Percentiles rank a stretch among this genome's conserved stretches.
phyloP scores from a whole-genome alignment of 2,888 invertebrate species.

The Apamea anceps region DNA sequence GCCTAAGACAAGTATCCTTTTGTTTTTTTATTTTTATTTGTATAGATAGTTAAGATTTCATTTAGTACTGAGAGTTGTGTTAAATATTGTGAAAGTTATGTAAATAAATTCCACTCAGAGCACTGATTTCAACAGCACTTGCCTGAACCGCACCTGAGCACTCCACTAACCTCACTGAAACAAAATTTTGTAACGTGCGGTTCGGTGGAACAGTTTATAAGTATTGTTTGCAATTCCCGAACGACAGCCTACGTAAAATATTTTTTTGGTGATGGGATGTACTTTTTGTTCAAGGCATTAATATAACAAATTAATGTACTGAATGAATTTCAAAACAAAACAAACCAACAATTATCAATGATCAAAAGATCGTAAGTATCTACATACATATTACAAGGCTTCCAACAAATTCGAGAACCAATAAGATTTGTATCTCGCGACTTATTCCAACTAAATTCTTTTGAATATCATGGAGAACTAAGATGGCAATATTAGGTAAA shows the following conservation, averaged over 20 bases:
- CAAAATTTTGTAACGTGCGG: too few relatives aligned
- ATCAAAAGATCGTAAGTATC: neutral
- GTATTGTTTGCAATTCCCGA: too few relatives aligned
- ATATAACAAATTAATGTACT: neutral
- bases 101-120: neutral
- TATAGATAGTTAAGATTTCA: neutral
- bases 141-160: too few relatives aligned
- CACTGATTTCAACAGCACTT: too few relatives aligned
- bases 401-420: conserved; percentile 7
- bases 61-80: neutral
- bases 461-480: conserved; percentile 30
- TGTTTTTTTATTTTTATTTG: neutral
- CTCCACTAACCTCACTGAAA: too few relatives aligned
- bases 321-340: neutral
- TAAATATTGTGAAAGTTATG: neutral
- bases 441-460: conserved; percentile 25
- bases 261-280: too few relatives aligned
- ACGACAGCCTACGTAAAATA: too few relatives aligned
- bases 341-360: neutral
- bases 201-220: too few relatives aligned
- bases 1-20: too few relatives aligned
- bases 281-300: too few relatives aligned
- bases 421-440: neutral
- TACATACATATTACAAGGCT: neutral
- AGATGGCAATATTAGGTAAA: conserved; percentile 47